Conservation (phyloP, 2,797 vertebrate genomes). For the Bufotes viridis region DNA sequence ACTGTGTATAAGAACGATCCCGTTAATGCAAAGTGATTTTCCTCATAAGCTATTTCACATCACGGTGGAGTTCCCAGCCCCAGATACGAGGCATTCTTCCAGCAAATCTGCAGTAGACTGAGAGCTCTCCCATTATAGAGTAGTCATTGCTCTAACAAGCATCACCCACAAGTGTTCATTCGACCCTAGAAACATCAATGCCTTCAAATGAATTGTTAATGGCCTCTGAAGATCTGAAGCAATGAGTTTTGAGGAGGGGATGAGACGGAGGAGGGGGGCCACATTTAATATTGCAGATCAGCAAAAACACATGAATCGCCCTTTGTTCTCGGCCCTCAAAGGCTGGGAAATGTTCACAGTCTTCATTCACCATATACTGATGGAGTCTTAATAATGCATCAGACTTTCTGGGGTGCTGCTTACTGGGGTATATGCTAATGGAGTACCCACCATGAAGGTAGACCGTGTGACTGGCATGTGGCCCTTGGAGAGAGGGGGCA, state of each 20-base stretch:
- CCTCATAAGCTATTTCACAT: not conserved
- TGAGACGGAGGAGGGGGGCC: not conserved
- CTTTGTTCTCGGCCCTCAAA: not conserved
- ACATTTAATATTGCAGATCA: slow-evolving; percentile 34
- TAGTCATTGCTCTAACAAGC: slow-evolving; percentile 37
- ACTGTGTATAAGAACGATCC: slow-evolving; percentile 5
- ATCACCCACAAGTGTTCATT: slow-evolving; percentile 29
- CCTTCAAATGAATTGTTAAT: slow-evolving; percentile 53
- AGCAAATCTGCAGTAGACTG: not conserved
- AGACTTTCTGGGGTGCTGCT: not conserved
- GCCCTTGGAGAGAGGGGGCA: not conserved
- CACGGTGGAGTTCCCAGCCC: not conserved
- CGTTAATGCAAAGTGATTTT: slow-evolving; percentile 28
- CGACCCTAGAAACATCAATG: slow-evolving; percentile 40
- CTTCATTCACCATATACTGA: not conserved
- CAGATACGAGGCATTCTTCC: not conserved
- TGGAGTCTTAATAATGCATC: not conserved
- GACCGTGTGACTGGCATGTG: not conserved
- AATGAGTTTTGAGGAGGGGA: slow-evolving; percentile 9
- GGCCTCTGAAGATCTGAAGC: slow-evolving; percentile 45
- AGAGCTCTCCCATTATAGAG: not conserved
- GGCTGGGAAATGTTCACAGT: not conserved
- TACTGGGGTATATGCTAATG: too few relatives aligned
- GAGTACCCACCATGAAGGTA: not conserved
- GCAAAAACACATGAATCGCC: slow-evolving; percentile 1